phyloP scores from a whole-genome alignment of 92 coral and sea anemone genomes.

The Palythoa caribaeorum region DNA sequence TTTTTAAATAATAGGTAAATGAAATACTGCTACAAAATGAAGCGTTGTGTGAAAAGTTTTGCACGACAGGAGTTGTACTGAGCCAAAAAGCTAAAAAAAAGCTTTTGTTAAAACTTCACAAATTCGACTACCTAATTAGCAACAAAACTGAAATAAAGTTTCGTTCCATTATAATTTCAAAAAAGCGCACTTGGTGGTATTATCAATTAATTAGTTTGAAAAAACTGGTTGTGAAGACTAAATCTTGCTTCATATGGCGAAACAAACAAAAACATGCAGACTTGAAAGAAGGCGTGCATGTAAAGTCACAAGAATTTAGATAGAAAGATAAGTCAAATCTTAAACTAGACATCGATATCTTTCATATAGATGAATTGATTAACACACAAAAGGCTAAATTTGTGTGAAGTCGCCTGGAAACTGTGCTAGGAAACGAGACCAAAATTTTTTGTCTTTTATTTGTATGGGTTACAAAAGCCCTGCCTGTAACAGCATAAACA shows the following conservation, averaged over 20 bases:
- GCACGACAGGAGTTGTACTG: slow-evolving; percentile 2
- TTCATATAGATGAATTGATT: not conserved
- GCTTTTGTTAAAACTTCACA: slow-evolving; percentile 8
- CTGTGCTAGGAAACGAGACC: not conserved
- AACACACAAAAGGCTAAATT: no score
- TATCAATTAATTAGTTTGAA: not conserved
- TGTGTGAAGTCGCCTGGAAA: no score
- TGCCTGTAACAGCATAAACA: not conserved
- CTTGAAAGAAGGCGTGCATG: not conserved
- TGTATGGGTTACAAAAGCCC: not conserved
- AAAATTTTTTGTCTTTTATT: not conserved
- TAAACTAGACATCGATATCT: not conserved
- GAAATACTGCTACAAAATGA: not conserved
- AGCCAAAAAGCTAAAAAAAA: not conserved
- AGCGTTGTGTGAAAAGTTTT: not conserved
- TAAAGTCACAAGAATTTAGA: not conserved
- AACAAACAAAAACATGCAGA: no score
- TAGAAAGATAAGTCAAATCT: not conserved
- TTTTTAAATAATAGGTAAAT: not conserved
- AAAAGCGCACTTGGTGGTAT: not conserved
- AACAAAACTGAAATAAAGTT: not conserved
- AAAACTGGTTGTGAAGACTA: no score
- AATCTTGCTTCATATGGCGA: not conserved
- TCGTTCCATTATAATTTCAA: not conserved
- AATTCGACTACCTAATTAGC: not conserved